Evolutionary conservation across 2,797 vertebrate genomes (phyloP).

Genomic region (Sebastes vulpes): DNA sequence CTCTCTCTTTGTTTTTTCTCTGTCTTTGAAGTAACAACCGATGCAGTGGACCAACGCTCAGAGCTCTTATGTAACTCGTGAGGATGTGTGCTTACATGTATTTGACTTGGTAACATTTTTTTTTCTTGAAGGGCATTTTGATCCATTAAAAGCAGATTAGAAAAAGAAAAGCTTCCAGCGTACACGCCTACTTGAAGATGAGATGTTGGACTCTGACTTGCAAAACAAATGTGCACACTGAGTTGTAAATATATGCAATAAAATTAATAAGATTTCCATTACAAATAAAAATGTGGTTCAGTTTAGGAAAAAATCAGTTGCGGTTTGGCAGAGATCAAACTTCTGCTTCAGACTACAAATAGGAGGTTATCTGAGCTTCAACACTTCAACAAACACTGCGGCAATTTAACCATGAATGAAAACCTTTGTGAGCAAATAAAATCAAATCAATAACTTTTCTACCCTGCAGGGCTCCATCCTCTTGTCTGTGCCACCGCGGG

Average conservation of each 20-base stretch:
- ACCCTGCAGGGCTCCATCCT: constrained; percentile 22
- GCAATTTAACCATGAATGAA: constrained; percentile 12
- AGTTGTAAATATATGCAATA: neutral
- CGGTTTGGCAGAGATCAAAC: neutral
- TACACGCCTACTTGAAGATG: neutral
- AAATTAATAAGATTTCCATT: too few species aligned
- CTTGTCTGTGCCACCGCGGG: neutral
- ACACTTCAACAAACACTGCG: neutral
- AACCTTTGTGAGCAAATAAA: constrained; percentile 22
- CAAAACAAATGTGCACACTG: neutral
- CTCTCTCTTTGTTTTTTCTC: neutral
- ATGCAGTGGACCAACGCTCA: constrained; percentile 7
- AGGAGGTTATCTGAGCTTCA: neutral
- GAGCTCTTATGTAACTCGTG: constrained; percentile 10
- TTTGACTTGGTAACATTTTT: constrained; percentile 10
- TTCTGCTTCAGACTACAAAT: neutral
- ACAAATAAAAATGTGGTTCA: neutral
- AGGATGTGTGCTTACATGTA: neutral
- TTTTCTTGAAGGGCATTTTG: neutral
- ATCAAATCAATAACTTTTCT: neutral
- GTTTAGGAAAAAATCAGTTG: neutral
- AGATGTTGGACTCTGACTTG: neutral
- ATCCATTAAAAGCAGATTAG: constrained; percentile 42
- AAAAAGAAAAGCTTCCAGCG: neutral
- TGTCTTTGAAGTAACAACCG: constrained; percentile 32